Evolutionary conservation across 2,113 vertebrate genomes (phyloP).

Genomic region (Scalopus aquaticus): DNA sequence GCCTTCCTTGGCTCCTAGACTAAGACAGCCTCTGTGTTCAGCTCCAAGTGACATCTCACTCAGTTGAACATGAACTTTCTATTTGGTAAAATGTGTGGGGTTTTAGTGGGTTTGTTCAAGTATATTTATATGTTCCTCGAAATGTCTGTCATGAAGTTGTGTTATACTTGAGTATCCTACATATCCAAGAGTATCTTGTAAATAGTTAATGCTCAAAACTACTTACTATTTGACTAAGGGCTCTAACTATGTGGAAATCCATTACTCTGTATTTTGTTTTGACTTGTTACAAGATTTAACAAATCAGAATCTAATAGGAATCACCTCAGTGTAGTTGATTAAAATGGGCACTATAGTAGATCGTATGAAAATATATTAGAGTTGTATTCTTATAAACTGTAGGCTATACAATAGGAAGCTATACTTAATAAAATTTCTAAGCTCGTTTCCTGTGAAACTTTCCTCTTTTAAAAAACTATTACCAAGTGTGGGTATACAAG

Average conservation of each 20-base stretch:
- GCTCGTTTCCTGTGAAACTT: neutral
- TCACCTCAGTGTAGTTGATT: neutral
- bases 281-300: neutral
- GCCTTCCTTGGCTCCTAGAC: too few relatives aligned
- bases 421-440: constrained; percentile 9
- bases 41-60: neutral
- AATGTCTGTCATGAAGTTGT: neutral
- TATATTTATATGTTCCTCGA: neutral
- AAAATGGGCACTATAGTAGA: neutral
- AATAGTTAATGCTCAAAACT: neutral
- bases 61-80: neutral
- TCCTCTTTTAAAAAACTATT: neutral
- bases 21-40: neutral
- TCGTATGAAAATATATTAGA: neutral
- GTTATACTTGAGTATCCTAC: neutral
- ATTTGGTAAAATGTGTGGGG: neutral
- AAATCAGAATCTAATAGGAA: neutral
- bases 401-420: neutral
- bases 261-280: neutral
- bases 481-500: too few relatives aligned
- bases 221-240: neutral
- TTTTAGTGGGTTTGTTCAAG: neutral
- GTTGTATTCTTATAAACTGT: neutral
- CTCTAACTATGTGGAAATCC: neutral
- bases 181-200: neutral